Percentiles rank a stretch among this genome's conserved stretches.
Evolutionary conservation across 2,888 invertebrate species (phyloP).

Genomic region (Limnephilus auricula): DNA sequence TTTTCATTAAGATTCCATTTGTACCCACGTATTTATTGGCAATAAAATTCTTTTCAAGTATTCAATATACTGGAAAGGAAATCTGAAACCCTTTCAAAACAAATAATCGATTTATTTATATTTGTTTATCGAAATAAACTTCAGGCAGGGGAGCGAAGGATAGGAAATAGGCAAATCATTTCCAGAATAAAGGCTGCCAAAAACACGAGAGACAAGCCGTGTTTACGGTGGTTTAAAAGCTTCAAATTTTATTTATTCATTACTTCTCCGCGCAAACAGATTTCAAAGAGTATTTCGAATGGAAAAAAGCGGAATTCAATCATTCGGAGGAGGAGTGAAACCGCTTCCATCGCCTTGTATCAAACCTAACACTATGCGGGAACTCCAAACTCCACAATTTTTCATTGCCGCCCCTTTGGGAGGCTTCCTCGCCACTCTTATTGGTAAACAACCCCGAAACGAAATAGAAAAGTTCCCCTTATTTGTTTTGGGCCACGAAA

Average conservation of each 20-base stretch:
- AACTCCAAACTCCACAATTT: conserved; percentile 47
- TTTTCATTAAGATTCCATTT: background rate
- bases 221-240: conserved; percentile 33
- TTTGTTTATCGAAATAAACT: conserved; percentile 2
- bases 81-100: background rate
- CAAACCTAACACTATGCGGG: conserved; percentile 18
- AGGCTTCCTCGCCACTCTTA: conserved; percentile 36
- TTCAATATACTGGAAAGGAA: background rate
- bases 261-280: conserved; percentile 31
- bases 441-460: conserved; percentile 39
- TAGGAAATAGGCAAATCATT: background rate
- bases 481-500: conserved; percentile 42
- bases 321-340: conserved; percentile 6
- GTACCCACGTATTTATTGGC: background rate
- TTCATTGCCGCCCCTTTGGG: conserved; percentile 29
- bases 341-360: conserved; percentile 26
- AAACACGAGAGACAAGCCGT: background rate
- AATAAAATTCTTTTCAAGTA: background rate
- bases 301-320: conserved; percentile 27
- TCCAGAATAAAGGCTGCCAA: conserved; percentile 6
- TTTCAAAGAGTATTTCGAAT: conserved; percentile 23
- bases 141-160: background rate
- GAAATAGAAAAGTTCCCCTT: conserved; percentile 52
- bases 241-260: conserved; percentile 25
- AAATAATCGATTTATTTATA: background rate